Conservation (phyloP, 2,797 vertebrate genomes). For the Sandelia bainsii region DNA sequence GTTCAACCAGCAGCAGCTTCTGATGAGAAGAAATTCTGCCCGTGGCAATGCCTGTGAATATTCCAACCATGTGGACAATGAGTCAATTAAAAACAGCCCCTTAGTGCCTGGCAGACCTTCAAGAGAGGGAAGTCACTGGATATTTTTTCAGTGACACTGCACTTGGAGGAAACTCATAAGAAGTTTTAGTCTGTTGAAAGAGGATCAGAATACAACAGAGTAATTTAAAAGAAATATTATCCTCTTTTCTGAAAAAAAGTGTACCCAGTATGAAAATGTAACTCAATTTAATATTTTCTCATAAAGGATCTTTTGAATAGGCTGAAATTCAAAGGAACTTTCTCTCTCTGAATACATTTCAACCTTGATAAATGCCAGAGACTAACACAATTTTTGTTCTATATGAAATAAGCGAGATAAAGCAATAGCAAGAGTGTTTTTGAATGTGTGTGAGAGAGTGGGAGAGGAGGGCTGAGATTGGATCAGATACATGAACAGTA, state of each 20-base stretch:
- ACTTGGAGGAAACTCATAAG: conserved; percentile 62
- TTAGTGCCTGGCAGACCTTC: conserved; percentile 61
- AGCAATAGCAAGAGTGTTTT: conserved; percentile 4
- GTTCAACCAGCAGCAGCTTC: conserved; percentile 71
- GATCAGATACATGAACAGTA: conserved; percentile 34
- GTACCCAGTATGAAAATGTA: conserved; percentile 45
- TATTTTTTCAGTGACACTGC: conserved; percentile 62
- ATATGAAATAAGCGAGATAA: conserved; percentile 36
- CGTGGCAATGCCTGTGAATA: conserved; percentile 61
- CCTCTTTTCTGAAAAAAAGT: conserved; percentile 27
- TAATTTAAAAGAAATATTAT: conserved; percentile 65
- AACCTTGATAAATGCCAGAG: conserved; percentile 68
- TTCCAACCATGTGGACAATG: conserved; percentile 77
- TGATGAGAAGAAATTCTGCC: conserved; percentile 72
- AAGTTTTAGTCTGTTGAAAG: conserved; percentile 61
- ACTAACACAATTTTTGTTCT: conserved; percentile 48
- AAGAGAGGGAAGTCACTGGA: conserved; percentile 53
- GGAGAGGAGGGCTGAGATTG: conserved; percentile 16
- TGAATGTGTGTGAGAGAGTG: conserved; percentile 13
- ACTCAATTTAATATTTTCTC: conserved; percentile 70
- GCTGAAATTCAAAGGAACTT: conserved; percentile 63
- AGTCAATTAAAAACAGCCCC: conserved; percentile 75
- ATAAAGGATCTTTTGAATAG: conserved; percentile 60
- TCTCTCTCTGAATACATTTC: conserved; percentile 59
- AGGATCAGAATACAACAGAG: conserved; percentile 55